Evolutionary conservation across 1,140 invertebrate genomes (phyloP), one percentile per base, ranked within the genome.

Genomic region (Heliconius melpomene): DNA sequence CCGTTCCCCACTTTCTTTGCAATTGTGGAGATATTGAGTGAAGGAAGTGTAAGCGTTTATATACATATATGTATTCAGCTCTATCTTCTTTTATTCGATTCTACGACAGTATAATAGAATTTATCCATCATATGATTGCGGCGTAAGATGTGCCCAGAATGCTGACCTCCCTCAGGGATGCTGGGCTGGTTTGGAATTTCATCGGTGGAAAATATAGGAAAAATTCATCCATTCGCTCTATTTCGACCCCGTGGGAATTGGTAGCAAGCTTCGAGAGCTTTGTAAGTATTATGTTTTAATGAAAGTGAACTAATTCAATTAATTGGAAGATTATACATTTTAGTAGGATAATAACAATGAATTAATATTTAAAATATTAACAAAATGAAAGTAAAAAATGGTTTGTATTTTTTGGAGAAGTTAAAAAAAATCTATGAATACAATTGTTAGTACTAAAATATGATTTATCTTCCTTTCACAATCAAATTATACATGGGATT

Each of bases 121-220:
- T 76, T 23, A 40, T 32, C 18, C 76, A 32, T 40, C 38, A 75
- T 75, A 75, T 18, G 38, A 75, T 75, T 79, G 77, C 40, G 50
- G 75, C 36, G 23, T 74, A 16, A 29, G 71, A 72, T 72, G 77
- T 73, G 77, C 70, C 50, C 54, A 71, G 52, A 75, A 66, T 38
- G 54, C 18, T 32, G 18, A 23, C n/a, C 74, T 70, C 74, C 74
- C 74, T 7, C 7, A 72, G 74, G 74, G 74, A 52, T 75, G 71
- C 50, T 52, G 46, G 74, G 54, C 78, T 79, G 78, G 78, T 77
- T 60, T 77, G 72, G 79, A 80, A 80, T 80, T 80, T 80, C 79
- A 80, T 80, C 79, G 40, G 71, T 79, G 71, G 75, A 76, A 74
- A 80, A 77, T 80, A 80, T 80, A 80, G 74, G 74, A 76, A 80